Evolutionary conservation across 2,113 vertebrate species (phyloP).

Genomic region (Nannospalax galili): DNA sequence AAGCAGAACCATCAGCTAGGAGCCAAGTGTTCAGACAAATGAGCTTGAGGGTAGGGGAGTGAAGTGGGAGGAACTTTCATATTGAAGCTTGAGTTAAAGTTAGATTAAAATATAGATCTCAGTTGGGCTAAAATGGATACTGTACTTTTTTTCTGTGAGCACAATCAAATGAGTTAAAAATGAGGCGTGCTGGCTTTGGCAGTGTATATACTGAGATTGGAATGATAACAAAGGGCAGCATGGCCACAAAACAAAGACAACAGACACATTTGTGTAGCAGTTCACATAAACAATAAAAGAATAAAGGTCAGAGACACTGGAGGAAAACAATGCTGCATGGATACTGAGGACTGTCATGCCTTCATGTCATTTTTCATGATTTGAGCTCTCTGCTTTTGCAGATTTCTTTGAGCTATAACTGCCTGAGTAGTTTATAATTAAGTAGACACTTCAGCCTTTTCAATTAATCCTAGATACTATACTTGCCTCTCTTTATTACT

Average conservation of each 20-base stretch:
- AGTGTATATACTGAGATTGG: not conserved
- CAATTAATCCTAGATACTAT: not conserved
- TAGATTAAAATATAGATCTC: not conserved
- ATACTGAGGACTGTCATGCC: not conserved
- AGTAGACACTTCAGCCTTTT: not conserved
- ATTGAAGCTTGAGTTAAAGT: not conserved
- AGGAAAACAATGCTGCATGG: not conserved
- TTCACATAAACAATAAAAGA: not conserved
- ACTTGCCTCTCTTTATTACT: not conserved
- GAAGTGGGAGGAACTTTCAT: not conserved
- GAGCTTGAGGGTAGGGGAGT: not conserved
- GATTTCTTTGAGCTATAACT: not conserved
- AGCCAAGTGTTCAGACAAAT: not conserved
- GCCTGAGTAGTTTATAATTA: not conserved
- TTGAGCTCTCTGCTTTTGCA: not conserved
- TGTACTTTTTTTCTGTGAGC: not conserved
- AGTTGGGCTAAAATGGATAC: not conserved
- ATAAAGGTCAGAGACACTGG: not conserved
- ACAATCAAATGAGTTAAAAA: not conserved
- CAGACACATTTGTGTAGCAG: not conserved
- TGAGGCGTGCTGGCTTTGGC: not conserved
- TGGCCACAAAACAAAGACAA: not conserved
- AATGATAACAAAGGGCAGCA: not conserved
- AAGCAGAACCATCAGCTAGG: not conserved
- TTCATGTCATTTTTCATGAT: not conserved